These are phyloP conservation scores for Heterodera schachtii DNA, from an alignment of 1,140 invertebrate species.

Conservation along the genomic window DNA sequence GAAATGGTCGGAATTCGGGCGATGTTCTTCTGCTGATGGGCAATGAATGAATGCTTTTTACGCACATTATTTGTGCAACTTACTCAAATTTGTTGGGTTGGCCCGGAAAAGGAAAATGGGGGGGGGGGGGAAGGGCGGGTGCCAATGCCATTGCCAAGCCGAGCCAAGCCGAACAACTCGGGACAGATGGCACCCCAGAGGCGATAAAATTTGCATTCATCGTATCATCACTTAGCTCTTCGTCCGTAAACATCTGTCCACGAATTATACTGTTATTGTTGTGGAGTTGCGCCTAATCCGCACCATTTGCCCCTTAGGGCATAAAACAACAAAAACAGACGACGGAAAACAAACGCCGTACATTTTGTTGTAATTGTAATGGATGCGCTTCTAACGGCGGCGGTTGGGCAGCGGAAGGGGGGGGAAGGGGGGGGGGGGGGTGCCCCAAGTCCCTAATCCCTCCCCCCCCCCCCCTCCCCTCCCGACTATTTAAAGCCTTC, in stretches of 20 bases:
- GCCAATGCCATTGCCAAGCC: not conserved
- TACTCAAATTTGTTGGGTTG: not conserved
- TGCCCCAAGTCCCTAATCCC: not conserved
- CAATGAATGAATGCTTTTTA: too few relatives aligned
- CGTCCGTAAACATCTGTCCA: not conserved
- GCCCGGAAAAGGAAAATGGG: not conserved
- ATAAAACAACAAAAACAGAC: constrained; percentile 15
- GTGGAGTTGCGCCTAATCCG: constrained; percentile 13
- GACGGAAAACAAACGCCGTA: not conserved
- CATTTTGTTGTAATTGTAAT: not conserved
- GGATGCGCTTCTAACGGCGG: not conserved
- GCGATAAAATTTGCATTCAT: constrained; percentile 16
- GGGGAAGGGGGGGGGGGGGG: not conserved
- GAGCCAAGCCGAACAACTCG: too few relatives aligned
- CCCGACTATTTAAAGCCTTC: not conserved
- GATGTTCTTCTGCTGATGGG: not conserved
- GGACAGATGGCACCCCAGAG: not conserved
- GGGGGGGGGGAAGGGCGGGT: too few relatives aligned
- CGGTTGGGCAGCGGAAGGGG: not conserved
- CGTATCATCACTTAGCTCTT: not conserved
- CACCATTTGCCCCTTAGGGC: not conserved
- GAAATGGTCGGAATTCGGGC: not conserved
- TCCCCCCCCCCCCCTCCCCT: not conserved
- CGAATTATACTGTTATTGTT: not conserved
- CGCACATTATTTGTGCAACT: not conserved